Evolutionary conservation across 64 coral and sea anemone genomes (phyloP).

Genomic region (Montipora cactus): DNA sequence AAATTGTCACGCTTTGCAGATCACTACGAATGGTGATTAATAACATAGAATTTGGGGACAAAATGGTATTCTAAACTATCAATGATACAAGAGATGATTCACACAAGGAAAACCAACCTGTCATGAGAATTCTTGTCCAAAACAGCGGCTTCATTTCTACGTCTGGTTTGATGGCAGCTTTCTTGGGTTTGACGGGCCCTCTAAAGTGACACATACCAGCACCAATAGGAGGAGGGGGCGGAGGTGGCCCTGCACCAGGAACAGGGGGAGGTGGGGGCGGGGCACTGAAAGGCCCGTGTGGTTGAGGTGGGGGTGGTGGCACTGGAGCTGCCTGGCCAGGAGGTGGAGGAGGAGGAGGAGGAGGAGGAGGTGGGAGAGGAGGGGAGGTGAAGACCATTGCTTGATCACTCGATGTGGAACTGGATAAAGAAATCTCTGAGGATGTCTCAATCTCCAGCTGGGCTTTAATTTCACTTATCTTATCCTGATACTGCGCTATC

Average conservation of each 20-base stretch:
- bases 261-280: conserved; percentile 83
- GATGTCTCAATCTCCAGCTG: conserved; percentile 61
- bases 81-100: neutral
- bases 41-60: too few relatives aligned
- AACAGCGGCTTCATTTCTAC: conserved; percentile 99
- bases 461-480: conserved; percentile 72
- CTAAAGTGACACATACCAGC: conserved; percentile 16
- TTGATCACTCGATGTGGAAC: conserved; percentile 37
- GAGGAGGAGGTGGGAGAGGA: conserved; percentile 20
- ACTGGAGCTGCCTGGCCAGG: conserved; percentile 59
- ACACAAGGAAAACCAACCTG: conserved; percentile 21
- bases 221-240: conserved; percentile 76
- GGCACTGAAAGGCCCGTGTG: conserved; percentile 35
- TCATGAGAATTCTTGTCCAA: conserved; percentile 93
- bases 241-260: conserved; percentile 47
- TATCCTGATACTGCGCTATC: conserved; percentile 77
- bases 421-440: conserved; percentile 28
- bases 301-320: conserved; percentile 76
- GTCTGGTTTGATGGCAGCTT: conserved; percentile 85
- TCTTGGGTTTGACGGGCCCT: conserved; percentile 67
- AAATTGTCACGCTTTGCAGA: too few relatives aligned
- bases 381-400: conserved; percentile 18
- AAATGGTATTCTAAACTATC: too few relatives aligned
- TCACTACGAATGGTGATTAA: too few relatives aligned
- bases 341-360: conserved; percentile 3